Evolutionary conservation across 92 coral and sea anemone species (phyloP).

Genomic region (Actinernus sp.): DNA sequence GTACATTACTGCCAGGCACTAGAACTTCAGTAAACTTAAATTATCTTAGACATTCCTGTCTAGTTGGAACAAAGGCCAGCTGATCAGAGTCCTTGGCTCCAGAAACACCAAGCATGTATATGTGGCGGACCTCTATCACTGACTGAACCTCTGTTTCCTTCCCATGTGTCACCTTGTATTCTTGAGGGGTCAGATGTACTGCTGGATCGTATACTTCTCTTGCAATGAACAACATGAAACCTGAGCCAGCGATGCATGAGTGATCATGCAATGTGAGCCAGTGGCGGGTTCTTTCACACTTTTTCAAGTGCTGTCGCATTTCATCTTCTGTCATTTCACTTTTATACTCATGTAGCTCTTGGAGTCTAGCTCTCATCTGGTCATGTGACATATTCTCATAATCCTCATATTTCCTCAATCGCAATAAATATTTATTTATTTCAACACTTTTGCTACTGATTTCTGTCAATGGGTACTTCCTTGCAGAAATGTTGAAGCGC

Average conservation of each 20-base stretch:
- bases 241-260: constrained; percentile 12
- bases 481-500: constrained; percentile 2
- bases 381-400: constrained; percentile 4
- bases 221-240: constrained; percentile 22
- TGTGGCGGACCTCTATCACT: constrained; percentile 12
- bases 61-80: constrained; percentile 6
- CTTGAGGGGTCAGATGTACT: constrained; percentile 6
- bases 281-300: not conserved
- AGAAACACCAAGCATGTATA: constrained; percentile 26
- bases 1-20: too few relatives aligned
- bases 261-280: constrained; percentile 42
- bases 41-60: constrained; percentile 16
- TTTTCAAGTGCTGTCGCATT: constrained; percentile 4
- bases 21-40: not conserved
- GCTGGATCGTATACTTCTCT: constrained; percentile 42
- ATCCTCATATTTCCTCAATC: not conserved
- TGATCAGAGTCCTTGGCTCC: constrained; percentile 13
- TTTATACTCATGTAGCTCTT: not conserved
- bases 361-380: not conserved
- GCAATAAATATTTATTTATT: constrained; percentile 1
- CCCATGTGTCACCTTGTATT: not conserved
- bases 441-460: constrained; percentile 5
- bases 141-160: constrained; percentile 3
- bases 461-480: constrained; percentile 11
- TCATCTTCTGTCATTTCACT: not conserved